These are phyloP conservation scores for Noctua janthe DNA, from an alignment of 2,888 invertebrate species.

Conservation along the genomic window DNA sequence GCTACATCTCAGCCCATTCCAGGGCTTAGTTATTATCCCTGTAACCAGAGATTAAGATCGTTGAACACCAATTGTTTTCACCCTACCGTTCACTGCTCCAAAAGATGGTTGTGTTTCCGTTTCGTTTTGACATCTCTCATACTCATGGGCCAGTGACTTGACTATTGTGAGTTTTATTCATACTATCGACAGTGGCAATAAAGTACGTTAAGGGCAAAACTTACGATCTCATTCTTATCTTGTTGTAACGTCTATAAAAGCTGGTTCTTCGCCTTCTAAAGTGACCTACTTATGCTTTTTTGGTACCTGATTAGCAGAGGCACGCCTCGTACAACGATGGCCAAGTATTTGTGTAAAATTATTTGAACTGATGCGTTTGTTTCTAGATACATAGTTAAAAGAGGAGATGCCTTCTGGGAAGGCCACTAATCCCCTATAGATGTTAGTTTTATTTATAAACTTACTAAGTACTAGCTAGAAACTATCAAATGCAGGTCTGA, in stretches of 20 bases:
- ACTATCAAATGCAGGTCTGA: neutral
- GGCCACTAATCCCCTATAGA: neutral
- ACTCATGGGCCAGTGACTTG: neutral
- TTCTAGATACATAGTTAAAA: neutral
- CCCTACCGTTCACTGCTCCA: neutral
- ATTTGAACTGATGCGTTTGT: neutral
- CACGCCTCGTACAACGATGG: neutral
- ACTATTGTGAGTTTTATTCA: neutral
- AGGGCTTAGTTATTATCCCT: neutral
- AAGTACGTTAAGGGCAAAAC: neutral
- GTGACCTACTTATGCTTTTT: neutral
- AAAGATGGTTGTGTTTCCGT: neutral
- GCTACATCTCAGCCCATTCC: neutral
- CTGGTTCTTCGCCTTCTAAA: neutral
- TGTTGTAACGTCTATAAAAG: neutral
- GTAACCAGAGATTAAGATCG: neutral
- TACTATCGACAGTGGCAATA: neutral
- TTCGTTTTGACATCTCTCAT: neutral
- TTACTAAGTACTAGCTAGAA: neutral
- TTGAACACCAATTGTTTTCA: neutral
- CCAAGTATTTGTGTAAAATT: neutral
- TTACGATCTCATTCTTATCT: neutral
- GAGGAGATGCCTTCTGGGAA: neutral
- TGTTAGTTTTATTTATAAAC: neutral
- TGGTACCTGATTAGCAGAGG: too few species aligned